phyloP scores from a whole-genome alignment of 1,140 invertebrate genomes.

The Panulirus ornatus region DNA sequence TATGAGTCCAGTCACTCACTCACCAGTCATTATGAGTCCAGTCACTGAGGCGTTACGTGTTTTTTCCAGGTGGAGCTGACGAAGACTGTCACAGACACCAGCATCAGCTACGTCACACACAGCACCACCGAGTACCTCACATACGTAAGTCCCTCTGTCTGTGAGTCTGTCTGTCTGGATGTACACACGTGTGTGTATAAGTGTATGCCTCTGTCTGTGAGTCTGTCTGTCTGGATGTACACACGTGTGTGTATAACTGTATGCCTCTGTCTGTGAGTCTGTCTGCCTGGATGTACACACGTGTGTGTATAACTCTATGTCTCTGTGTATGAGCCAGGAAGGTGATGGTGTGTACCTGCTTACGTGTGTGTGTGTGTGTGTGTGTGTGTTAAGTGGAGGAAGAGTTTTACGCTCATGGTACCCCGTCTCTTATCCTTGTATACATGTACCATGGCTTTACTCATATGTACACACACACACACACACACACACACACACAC shows the following conservation, averaged over 20 bases:
- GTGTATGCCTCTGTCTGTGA: not conserved
- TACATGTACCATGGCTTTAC: not conserved
- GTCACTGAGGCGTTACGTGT: not conserved
- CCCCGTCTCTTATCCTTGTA: no score
- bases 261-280: not conserved
- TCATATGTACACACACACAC: not conserved
- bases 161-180: constrained; percentile 5
- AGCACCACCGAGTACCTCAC: constrained; percentile 42
- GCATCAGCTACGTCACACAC: constrained; percentile 40
- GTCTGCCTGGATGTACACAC: not conserved
- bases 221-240: not conserved
- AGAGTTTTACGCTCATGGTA: no score
- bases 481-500: not conserved
- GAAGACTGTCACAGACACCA: constrained; percentile 34
- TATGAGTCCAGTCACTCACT: not conserved
- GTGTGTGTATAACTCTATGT: not conserved
- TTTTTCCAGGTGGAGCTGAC: constrained; percentile 15
- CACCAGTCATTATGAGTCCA: not conserved
- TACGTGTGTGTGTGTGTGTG: not conserved
- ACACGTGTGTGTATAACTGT: not conserved
- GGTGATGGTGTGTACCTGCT: constrained; percentile 23
- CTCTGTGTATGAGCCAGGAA: not conserved
- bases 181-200: not conserved
- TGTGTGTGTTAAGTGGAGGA: no score
- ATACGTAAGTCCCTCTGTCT: constrained; percentile 6